Evolutionary conservation across 2,888 invertebrate genomes (phyloP).

Genomic region (Cryptocephalus moraei): DNA sequence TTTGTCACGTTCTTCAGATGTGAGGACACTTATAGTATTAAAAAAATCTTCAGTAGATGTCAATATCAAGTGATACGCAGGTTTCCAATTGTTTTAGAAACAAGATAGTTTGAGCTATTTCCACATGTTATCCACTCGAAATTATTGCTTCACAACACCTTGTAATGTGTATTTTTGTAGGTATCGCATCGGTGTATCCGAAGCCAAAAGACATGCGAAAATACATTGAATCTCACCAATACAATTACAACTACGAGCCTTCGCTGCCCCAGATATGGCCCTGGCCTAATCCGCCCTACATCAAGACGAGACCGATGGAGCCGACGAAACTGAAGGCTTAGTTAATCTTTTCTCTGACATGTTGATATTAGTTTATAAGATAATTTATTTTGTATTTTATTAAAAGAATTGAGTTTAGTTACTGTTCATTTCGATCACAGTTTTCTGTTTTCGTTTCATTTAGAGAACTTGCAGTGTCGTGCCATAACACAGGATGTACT

Average conservation of each 20-base stretch:
- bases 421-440: neutral
- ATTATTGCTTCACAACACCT: too few species aligned
- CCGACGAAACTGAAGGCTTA: constrained; percentile 28
- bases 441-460: neutral
- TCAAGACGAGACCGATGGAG: constrained; percentile 30
- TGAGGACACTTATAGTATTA: too few species aligned
- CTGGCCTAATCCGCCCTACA: constrained; percentile 41
- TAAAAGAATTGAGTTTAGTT: constrained; percentile 1
- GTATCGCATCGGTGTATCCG: constrained; percentile 76
- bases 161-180: constrained; percentile 36
- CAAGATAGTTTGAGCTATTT: too few species aligned
- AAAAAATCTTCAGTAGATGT: too few species aligned
- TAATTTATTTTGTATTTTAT: constrained; percentile 12
- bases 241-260: constrained; percentile 67
- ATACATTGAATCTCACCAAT: constrained; percentile 65
- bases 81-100: too few species aligned
- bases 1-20: too few species aligned
- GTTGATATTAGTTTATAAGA: constrained; percentile 6
- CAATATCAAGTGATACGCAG: too few species aligned
- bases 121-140: too few species aligned
- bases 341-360: constrained; percentile 3
- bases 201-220: constrained; percentile 66
- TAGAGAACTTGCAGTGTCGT: constrained; percentile 5
- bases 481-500: constrained; percentile 8
- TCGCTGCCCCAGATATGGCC: constrained; percentile 62